Evolutionary conservation across 2,113 vertebrate species (phyloP).

Genomic region (Agapornis roseicollis): DNA sequence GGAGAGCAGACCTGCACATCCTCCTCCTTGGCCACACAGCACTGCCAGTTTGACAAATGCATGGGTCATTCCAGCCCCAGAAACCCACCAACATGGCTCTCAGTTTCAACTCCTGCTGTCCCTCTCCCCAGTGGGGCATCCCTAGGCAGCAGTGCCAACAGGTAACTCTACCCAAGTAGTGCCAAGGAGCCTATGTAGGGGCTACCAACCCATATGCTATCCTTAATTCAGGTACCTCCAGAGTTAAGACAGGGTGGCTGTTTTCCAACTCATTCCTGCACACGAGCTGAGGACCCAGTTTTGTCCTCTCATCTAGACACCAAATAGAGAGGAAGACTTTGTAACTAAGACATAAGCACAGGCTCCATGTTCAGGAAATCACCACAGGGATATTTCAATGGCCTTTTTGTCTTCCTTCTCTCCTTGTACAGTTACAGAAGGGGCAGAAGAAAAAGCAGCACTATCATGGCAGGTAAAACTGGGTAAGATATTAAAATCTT

Average conservation of each 20-base stretch:
- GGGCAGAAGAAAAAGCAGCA: background rate
- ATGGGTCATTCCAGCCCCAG: background rate
- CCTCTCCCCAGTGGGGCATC: background rate
- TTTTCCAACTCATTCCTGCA: background rate
- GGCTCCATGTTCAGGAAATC: background rate
- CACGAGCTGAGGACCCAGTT: background rate
- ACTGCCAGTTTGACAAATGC: background rate
- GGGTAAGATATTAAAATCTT: background rate
- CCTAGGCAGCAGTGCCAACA: background rate
- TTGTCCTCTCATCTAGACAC: background rate
- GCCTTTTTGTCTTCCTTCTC: background rate
- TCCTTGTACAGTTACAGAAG: background rate
- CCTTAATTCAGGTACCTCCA: background rate
- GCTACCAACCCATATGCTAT: background rate
- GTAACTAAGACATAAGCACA: background rate
- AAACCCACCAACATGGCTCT: rapidly evolving
- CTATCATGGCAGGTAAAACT: background rate
- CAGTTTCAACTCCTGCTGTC: background rate
- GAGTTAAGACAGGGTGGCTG: background rate
- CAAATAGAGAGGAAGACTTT: background rate
- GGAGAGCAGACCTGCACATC: background rate
- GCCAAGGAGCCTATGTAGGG: rapidly evolving
- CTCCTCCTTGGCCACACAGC: background rate
- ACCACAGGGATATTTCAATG: background rate
- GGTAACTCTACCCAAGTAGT: background rate